Evolutionary conservation across 2,888 invertebrate species (phyloP).

Genomic region (Oxyteleia sp.): DNA sequence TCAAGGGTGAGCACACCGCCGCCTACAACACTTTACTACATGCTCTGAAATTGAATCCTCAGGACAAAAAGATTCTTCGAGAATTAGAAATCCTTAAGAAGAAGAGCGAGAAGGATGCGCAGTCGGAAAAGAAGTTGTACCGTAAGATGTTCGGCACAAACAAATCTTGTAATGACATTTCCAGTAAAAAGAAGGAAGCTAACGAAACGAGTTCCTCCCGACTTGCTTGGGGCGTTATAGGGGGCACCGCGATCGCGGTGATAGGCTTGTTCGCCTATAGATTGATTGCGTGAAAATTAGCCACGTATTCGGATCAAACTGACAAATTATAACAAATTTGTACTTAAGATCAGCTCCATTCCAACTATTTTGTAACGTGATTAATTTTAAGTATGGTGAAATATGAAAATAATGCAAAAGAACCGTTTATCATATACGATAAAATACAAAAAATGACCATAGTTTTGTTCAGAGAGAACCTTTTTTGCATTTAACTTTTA

Average conservation of each 20-base stretch:
- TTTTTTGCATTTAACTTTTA: too few relatives aligned
- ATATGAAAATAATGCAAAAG: not conserved
- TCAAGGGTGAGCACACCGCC: slow-evolving; percentile 91
- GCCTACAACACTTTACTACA: slow-evolving; percentile 91
- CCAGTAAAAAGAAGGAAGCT: slow-evolving; percentile 48
- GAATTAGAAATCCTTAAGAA: slow-evolving; percentile 89
- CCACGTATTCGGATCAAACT: not conserved
- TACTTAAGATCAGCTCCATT: slow-evolving; percentile 48
- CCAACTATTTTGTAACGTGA: slow-evolving; percentile 46
- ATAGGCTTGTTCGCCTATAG: slow-evolving; percentile 93
- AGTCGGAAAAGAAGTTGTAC: slow-evolving; percentile 90
- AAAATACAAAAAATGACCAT: slow-evolving; percentile 1
- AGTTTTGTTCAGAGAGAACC: too few relatives aligned
- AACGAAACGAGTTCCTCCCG: slow-evolving; percentile 85
- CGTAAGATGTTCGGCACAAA: slow-evolving; percentile 89
- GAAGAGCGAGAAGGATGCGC: slow-evolving; percentile 89
- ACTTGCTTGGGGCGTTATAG: slow-evolving; percentile 91
- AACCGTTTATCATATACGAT: too few relatives aligned
- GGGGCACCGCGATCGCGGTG: slow-evolving; percentile 91
- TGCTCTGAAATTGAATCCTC: slow-evolving; percentile 90
- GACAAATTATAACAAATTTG: slow-evolving; percentile 27
- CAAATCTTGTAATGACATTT: slow-evolving; percentile 52
- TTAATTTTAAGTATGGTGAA: slow-evolving; percentile 15
- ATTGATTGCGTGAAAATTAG: slow-evolving; percentile 88
- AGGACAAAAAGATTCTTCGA: slow-evolving; percentile 89